Percentiles rank a stretch among this genome's conserved stretches.
phyloP scores from a whole-genome alignment of 2,797 vertebrate species.

The Nannoperca australis region DNA sequence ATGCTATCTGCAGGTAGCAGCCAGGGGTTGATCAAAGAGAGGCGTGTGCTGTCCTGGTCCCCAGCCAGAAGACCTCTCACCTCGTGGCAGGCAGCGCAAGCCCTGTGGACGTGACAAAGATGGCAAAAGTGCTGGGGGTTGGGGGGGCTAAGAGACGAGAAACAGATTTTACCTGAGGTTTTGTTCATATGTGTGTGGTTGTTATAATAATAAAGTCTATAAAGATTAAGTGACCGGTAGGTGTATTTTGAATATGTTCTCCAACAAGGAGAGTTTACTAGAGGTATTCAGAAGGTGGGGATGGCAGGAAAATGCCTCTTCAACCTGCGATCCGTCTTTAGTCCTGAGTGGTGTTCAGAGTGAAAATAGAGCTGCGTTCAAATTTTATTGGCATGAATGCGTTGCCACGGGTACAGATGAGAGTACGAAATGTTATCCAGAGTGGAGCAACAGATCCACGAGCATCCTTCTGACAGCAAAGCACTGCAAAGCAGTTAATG shows the following conservation, averaged over 20 bases:
- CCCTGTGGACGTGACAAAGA: constrained; percentile 76
- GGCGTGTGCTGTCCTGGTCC: constrained; percentile 68
- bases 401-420: neutral
- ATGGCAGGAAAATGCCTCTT: constrained; percentile 14
- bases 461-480: neutral
- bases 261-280: neutral
- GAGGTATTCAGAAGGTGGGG: neutral
- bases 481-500: neutral
- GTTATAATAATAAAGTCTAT: neutral
- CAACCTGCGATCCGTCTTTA: neutral
- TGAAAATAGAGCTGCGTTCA: neutral
- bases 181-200: constrained; percentile 19
- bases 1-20: constrained; percentile 72
- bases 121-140: constrained; percentile 2
- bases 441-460: neutral
- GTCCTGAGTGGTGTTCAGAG: neutral
- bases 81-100: constrained; percentile 52
- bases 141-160: neutral
- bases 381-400: neutral
- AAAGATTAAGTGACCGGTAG: neutral
- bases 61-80: constrained; percentile 76
- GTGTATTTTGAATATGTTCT: neutral
- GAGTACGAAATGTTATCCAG: neutral
- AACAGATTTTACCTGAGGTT: neutral
- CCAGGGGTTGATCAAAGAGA: constrained; percentile 70